A percentile compares a stretch with the other conserved stretches of the same genome.
These are phyloP conservation scores for Agrochola litura DNA, from an alignment of 2,888 invertebrate genomes.

Conservation along the genomic window DNA sequence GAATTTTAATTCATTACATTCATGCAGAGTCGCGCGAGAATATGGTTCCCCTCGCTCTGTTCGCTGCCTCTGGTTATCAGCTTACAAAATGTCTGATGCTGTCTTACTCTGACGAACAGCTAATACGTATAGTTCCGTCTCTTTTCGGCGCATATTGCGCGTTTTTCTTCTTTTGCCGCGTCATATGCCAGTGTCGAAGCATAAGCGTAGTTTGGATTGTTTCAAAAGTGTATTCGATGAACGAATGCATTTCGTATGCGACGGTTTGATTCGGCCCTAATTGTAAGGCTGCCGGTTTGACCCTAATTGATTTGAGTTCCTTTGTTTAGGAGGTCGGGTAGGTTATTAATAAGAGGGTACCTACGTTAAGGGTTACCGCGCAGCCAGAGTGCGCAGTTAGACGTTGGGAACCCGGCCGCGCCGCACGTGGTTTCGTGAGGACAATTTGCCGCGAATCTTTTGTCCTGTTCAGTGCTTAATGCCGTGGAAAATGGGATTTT, in stretches of 20 bases:
- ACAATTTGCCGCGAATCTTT: conserved; percentile 80
- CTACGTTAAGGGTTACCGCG: conserved; percentile 83
- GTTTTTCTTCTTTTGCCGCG: conserved; percentile 90
- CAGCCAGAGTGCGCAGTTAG: conserved; percentile 86
- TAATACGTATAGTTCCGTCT: conserved; percentile 83
- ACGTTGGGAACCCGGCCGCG: conserved; percentile 77
- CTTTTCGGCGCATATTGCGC: conserved; percentile 87
- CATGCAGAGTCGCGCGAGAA: conserved; percentile 89
- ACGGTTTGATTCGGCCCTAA: conserved; percentile 65
- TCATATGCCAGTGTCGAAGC: conserved; percentile 86
- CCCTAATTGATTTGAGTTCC: conserved; percentile 86
- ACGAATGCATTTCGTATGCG: conserved; percentile 72
- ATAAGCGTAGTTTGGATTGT: conserved; percentile 81
- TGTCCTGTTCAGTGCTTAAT: conserved; percentile 80
- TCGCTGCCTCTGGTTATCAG: conserved; percentile 90
- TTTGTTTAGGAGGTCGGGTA: conserved; percentile 86
- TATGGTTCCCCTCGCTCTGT: conserved; percentile 89
- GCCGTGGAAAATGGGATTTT: conserved; percentile 76
- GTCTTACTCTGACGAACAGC: conserved; percentile 82
- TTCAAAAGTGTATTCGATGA: conserved; percentile 78
- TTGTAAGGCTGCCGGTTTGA: conserved; percentile 72
- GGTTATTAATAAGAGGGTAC: conserved; percentile 84
- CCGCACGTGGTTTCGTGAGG: conserved; percentile 82
- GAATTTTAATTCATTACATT: conserved; percentile 90
- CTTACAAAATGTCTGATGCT: conserved; percentile 88